Base-by-base conservation (phyloP, 1,140 invertebrate species). In the Hylaeus anthracinus region DNA sequence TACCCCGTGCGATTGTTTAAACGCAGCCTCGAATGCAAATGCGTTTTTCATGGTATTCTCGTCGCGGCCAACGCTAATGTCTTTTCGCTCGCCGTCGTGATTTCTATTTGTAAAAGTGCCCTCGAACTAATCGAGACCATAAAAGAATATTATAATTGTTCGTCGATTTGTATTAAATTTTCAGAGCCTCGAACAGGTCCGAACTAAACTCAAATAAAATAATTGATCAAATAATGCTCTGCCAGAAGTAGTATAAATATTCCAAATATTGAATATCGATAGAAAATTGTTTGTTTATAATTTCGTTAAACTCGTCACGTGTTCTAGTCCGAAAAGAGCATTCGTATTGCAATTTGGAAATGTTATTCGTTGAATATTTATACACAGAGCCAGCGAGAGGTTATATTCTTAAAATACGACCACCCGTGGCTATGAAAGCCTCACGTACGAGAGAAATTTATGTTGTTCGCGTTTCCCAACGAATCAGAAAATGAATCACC, bases 401-500 rank as follows among this genome's bases (percentile, higher is more conserved):
- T 15, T 64, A 64, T 14, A 14, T 4, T 15, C 6, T 3, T 14
- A 37, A 15, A 41, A 43, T 41, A 64, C 12, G 61, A 64, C 15
- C 61, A 14, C 39, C 6, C 15, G 14, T 6, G 15, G 5, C 61
- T 1, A 43, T 15, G 61, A 12, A 67, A 5, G 45, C 37, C n/a
- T 51, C 26, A 9, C n/a, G 43, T 10, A 37, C 15, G n/a, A 4
- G 3, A 4, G 65, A 67, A 67, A 67, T 51, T 67, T 51, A 51
- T 67, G 45, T 51, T 51, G 65, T 67, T 51, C 5, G n/a, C 45
- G 65, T 67, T 43, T 67, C n/a, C 45, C 45, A 51, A 67, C 43
- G 65, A 67, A 67, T 67, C 65, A 51, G 65, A 67, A 53, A 67
- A 67, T 67, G 45, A 67, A 67, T 67, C 65, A 67, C n/a, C 45